Conservation (phyloP, 2,888 invertebrate species). For the Papilio gigon region DNA sequence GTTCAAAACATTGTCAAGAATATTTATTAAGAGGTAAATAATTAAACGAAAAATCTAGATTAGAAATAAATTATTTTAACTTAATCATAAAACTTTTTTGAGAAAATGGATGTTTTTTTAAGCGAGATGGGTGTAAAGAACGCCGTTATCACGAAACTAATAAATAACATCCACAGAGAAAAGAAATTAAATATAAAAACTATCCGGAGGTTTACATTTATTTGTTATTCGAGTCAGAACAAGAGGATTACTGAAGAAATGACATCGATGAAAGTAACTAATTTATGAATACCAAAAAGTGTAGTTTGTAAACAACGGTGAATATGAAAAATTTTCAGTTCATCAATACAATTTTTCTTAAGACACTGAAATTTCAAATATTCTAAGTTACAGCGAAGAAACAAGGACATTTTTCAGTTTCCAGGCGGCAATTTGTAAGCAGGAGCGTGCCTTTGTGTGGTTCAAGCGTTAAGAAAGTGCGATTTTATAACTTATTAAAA, state of each 20-base stretch:
- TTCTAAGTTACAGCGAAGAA: slow-evolving; percentile 53
- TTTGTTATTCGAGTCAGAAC: no score
- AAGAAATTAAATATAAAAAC: no score
- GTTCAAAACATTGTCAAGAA: background rate
- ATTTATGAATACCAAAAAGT: background rate
- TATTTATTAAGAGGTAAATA: background rate
- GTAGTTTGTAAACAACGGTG: background rate
- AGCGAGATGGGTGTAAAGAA: no score
- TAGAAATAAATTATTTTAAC: no score
- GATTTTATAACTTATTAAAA: slow-evolving; percentile 4
- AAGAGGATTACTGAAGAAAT: no score
- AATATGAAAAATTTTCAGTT: no score
- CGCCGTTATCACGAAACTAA: no score
- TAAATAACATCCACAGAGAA: no score
- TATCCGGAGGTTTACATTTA: no score
- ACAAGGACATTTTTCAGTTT: slow-evolving; percentile 60
- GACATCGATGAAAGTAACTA: background rate
- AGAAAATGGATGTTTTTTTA: no score
- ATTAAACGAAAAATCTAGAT: background rate
- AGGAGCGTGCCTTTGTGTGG: slow-evolving; percentile 47
- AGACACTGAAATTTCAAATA: slow-evolving; percentile 43
- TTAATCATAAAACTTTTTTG: no score
- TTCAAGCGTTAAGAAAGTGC: slow-evolving; percentile 40
- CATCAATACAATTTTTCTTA: slow-evolving; percentile 34
- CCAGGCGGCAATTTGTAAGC: slow-evolving; percentile 58